Percentiles rank a stretch among this genome's conserved stretches.
Conservation (phyloP, 2,113 vertebrate species). For the Hepsetus odoe region DNA sequence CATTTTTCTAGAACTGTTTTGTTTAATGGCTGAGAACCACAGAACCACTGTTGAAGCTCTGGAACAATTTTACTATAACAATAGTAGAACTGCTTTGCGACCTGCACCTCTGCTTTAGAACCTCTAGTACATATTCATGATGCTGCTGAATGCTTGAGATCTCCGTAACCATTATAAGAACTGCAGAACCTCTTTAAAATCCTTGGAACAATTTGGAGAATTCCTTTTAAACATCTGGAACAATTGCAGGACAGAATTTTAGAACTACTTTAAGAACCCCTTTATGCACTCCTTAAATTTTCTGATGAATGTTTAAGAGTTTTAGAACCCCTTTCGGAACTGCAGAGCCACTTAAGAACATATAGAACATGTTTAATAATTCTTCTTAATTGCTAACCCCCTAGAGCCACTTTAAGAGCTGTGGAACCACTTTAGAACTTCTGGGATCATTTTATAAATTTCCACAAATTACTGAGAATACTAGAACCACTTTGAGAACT, state of each 20-base stretch:
- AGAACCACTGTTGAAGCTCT: not conserved
- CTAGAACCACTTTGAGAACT: not conserved
- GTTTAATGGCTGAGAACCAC: no score
- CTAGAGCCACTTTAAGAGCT: not conserved
- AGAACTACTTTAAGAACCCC: not conserved
- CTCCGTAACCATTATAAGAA: not conserved
- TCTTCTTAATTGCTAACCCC: no score
- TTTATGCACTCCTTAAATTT: no score
- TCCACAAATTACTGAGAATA: not conserved
- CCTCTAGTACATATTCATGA: no score
- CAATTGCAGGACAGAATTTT: not conserved
- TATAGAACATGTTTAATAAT: not conserved
- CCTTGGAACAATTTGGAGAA: not conserved
- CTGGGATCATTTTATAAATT: no score
- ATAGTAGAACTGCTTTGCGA: no score
- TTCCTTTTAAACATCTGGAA: not conserved
- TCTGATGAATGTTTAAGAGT: no score
- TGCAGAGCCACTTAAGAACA: not conserved
- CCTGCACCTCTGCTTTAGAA: no score
- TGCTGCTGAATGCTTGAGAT: no score
- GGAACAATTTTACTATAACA: not conserved
- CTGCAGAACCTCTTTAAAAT: not conserved
- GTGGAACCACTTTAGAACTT: not conserved
- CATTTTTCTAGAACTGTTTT: no score
- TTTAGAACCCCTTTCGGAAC: not conserved